Conservation (phyloP, 2,888 invertebrate genomes). For the Pachliopta kotzebuea region DNA sequence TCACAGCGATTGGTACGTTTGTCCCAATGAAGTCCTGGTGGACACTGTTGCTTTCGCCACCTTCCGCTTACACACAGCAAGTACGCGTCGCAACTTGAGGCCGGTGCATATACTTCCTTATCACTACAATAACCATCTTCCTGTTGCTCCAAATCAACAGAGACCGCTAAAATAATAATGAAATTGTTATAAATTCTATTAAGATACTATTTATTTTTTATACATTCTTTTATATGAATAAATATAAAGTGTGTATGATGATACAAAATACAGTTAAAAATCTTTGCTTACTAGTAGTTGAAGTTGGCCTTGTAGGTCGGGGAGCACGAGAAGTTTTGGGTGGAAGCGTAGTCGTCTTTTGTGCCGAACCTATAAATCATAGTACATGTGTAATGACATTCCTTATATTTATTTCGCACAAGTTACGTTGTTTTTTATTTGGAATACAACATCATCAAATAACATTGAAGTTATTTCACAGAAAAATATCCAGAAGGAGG, state of each 20-base stretch:
- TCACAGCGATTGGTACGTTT: constrained; percentile 85
- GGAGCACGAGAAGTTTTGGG: constrained; percentile 52
- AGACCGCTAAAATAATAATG: constrained; percentile 11
- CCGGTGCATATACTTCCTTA: constrained; percentile 74
- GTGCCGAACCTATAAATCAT: constrained; percentile 35
- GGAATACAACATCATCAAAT: no score
- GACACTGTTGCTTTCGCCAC: constrained; percentile 85
- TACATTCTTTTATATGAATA: not conserved
- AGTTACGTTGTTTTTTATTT: not conserved
- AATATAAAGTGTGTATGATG: no score
- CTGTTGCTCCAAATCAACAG: constrained; percentile 39
- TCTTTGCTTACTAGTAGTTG: constrained; percentile 31
- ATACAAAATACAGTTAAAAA: not conserved
- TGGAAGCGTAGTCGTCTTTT: constrained; percentile 49
- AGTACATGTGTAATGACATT: not conserved
- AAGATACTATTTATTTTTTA: not conserved
- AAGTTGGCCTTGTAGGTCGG: constrained; percentile 43
- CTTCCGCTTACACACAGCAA: constrained; percentile 87
- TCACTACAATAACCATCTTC: constrained; percentile 49
- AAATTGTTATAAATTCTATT: not conserved
- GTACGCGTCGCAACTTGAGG: constrained; percentile 86
- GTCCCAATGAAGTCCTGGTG: constrained; percentile 92
- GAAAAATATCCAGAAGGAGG: no score
- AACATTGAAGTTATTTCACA: no score
- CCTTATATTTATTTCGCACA: not conserved